Conservation (phyloP, 2,797 vertebrate species). For the Sebastes taczanowskii region DNA sequence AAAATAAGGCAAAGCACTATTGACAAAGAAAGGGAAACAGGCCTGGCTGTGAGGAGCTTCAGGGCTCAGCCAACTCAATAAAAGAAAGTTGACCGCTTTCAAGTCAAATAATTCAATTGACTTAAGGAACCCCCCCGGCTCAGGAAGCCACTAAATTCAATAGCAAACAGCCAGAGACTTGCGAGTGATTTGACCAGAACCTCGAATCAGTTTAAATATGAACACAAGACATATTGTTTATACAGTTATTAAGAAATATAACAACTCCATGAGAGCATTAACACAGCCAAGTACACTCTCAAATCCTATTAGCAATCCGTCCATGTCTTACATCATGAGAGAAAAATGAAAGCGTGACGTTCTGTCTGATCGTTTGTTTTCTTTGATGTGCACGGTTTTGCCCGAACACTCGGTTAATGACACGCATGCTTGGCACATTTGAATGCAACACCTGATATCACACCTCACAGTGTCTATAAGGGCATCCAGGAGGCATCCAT, state of each 20-base stretch:
- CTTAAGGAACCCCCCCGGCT: slow-evolving; percentile 72
- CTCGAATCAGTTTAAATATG: slow-evolving; percentile 64
- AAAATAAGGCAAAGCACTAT: slow-evolving; percentile 61
- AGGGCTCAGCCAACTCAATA: slow-evolving; percentile 75
- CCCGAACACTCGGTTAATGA: background rate
- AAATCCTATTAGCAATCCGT: slow-evolving; percentile 17
- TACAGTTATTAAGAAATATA: slow-evolving; percentile 25
- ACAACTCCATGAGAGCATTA: slow-evolving; percentile 13
- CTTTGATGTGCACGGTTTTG: slow-evolving; percentile 4
- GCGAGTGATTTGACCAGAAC: slow-evolving; percentile 66
- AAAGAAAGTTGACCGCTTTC: slow-evolving; percentile 79
- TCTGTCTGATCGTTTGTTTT: background rate
- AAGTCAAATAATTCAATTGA: slow-evolving; percentile 81
- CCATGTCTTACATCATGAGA: background rate
- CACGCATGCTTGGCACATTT: background rate
- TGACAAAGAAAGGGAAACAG: slow-evolving; percentile 67
- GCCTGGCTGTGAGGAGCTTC: slow-evolving; percentile 53
- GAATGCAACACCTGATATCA: slow-evolving; percentile 3
- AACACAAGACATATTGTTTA: slow-evolving; percentile 42
- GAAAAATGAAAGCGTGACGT: background rate
- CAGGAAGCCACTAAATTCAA: slow-evolving; percentile 73
- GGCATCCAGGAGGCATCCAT: background rate
- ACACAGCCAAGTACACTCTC: slow-evolving; percentile 18
- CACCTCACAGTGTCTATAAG: background rate
- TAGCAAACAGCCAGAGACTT: slow-evolving; percentile 64